phyloP scores from a whole-genome alignment of 1,140 invertebrate species.

The Holotrichia oblita region DNA sequence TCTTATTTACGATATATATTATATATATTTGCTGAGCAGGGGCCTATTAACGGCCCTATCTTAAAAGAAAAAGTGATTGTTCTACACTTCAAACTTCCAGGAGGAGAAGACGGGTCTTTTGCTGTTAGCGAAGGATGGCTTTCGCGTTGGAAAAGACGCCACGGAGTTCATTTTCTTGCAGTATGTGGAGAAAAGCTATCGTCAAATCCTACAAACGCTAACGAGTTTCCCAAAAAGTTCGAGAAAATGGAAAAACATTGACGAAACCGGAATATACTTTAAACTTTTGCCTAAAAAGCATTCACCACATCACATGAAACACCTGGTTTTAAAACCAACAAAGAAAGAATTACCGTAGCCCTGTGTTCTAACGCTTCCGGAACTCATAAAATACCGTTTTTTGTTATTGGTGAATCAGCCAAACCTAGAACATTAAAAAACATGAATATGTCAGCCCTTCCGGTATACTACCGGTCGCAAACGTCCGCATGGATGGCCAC shows the following conservation, averaged over 20 bases:
- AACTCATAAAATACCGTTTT: background rate
- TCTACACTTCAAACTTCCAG: background rate
- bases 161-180: background rate
- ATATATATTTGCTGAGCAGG: no score
- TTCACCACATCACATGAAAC: background rate
- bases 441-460: background rate
- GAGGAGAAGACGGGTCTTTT: background rate
- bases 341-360: background rate
- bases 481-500: background rate
- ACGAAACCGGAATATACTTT: background rate
- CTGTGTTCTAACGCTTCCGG: background rate
- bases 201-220: background rate
- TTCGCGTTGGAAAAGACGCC: background rate
- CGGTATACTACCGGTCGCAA: background rate
- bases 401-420: background rate
- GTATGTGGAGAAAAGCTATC: conserved; percentile 1
- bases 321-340: background rate
- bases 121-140: background rate
- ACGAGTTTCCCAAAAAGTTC: background rate
- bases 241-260: background rate
- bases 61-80: conserved; percentile 2
- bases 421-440: background rate
- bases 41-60: background rate
- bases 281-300: background rate
- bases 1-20: no score